Base-by-base conservation (phyloP, 2,888 invertebrate genomes). In the Drosophila mercatorum region DNA sequence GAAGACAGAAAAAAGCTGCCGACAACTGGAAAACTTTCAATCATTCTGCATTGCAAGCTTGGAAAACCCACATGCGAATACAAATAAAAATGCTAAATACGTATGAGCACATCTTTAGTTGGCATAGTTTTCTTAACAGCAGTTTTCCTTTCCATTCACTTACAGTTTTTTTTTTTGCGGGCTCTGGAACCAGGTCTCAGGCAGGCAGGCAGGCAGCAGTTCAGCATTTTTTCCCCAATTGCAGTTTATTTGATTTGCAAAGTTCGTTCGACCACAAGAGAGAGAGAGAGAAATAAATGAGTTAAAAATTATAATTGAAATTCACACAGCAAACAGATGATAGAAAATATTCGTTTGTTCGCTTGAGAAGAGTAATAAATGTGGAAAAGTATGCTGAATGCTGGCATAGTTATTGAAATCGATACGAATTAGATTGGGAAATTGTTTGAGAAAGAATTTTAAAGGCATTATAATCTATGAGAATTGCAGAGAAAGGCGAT, bases 211-310 rank as follows among this genome's bases (percentile, higher is more conserved):
- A 22, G 22, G 22, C 22, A n/a, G 17, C 41, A n/a, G 22, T 53
- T 72, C 51, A 51, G 26, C 14, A 57, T 28, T 59, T 66, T 66
- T 66, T 75, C 38, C 40, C 57, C 31, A 28, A 31, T 53, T 47
- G 59, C 69, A 66, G 44, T 70, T 61, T 46, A 51, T 71, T 78
- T 59, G 64, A 71, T 66, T 74, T 59, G 51, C 73, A 59, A 66
- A 75, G 49, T 68, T 72, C 60, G 43, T 31, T 51, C 31, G 49
- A 12, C 38, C 51, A 44, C 65, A 26, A 17, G 47, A 11, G 40
- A 7, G 22, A 44, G n/a, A 22, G 22, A 22, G 22, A 22, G 22
- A 22, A 2, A 22, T 11, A 28, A 12, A 56, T 36, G 62, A 52
- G 43, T 44, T 14, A 12, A 26, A 51, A 52, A 58, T 61, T 64